Evolutionary conservation across 2,113 vertebrate genomes (phyloP).

Genomic region (Grallaria varia): DNA sequence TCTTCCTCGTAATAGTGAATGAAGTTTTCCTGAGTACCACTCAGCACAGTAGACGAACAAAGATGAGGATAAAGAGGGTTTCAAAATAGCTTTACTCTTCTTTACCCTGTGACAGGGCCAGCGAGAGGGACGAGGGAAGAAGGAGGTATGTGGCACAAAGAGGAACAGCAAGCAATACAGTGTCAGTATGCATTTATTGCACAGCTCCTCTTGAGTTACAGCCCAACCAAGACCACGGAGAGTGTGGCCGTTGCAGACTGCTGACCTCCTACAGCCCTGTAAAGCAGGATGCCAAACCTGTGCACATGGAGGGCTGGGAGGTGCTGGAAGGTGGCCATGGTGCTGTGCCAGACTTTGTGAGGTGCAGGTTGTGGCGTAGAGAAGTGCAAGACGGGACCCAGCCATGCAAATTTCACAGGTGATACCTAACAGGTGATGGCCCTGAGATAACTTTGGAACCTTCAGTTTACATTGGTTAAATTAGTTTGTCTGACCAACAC

Average conservation of each 20-base stretch:
- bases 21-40: not conserved
- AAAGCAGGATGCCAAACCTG: not conserved
- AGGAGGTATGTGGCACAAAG: not conserved
- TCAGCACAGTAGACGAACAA: not conserved
- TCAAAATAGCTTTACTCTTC: not conserved
- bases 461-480: not conserved
- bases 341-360: not conserved
- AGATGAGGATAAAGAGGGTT: not conserved
- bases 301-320: accelerated
- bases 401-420: accelerated
- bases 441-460: not conserved
- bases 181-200: not conserved
- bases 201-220: not conserved
- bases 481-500: not conserved
- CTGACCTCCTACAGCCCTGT: accelerated
- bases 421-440: not conserved
- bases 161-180: not conserved
- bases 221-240: accelerated
- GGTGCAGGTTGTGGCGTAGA: not conserved
- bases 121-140: not conserved
- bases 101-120: not conserved
- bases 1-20: slow-evolving; percentile 14
- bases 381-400: not conserved
- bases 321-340: not conserved
- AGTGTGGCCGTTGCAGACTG: not conserved